phyloP scores from a whole-genome alignment of 1,140 invertebrate species.

The Atopsyche davidsoni region DNA sequence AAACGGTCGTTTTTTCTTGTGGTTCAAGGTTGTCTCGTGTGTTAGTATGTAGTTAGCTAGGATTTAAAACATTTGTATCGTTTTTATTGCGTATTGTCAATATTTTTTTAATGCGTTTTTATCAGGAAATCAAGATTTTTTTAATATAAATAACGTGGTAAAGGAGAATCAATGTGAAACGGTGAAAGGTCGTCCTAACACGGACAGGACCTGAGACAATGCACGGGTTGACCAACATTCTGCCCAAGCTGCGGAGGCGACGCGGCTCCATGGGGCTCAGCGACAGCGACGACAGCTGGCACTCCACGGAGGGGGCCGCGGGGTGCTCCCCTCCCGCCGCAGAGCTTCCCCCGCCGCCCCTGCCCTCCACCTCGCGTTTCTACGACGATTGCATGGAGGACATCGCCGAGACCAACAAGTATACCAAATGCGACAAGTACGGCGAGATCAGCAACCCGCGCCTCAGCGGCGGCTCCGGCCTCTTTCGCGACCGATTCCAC shows the following conservation, averaged over 20 bases:
- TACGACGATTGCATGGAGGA: conserved; percentile 45
- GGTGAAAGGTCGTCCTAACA: no score
- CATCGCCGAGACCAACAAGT: conserved; percentile 42
- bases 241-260: conserved; percentile 5
- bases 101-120: no score
- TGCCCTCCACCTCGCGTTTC: conserved; percentile 39
- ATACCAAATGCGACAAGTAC: conserved; percentile 43
- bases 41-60: no score
- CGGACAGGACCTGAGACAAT: no score
- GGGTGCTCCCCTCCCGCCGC: conserved; percentile 30
- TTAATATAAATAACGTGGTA: no score
- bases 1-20: no score
- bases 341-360: conserved; percentile 33
- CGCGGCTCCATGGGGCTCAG: conserved; percentile 1
- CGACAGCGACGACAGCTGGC: conserved; percentile 18
- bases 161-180: no score
- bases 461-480: conserved; percentile 33
- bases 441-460: conserved; percentile 45
- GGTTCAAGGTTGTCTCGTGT: no score
- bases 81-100: no score
- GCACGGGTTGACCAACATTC: conserved; percentile 2
- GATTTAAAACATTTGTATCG: no score
- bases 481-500: conserved; percentile 42
- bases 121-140: no score
- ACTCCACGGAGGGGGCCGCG: conserved; percentile 19